Percentiles rank a stretch among this genome's conserved stretches.
Conservation (phyloP, 2,888 invertebrate genomes). For the Clusia tigrina region DNA sequence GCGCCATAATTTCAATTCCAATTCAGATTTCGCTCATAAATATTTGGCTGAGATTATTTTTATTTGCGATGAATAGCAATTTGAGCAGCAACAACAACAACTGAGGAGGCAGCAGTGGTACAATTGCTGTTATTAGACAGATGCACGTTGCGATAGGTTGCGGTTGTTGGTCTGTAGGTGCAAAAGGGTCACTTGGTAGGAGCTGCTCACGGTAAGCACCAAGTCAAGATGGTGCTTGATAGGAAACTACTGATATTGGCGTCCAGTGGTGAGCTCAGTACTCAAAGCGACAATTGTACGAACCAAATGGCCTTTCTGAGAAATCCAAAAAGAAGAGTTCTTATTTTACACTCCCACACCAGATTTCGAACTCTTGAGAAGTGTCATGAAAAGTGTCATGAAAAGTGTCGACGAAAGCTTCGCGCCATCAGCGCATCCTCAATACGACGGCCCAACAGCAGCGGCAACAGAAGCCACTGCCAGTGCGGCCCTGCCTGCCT, state of each 20-base stretch:
- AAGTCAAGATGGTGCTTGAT: constrained; percentile 8
- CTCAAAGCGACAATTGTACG: not conserved
- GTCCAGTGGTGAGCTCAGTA: not conserved
- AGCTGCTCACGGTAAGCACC: not conserved
- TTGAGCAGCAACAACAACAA: not conserved
- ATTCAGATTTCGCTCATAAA: constrained; percentile 43
- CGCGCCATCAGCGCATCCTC: not conserved
- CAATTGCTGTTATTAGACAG: constrained; percentile 5
- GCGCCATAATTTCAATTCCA: constrained; percentile 50
- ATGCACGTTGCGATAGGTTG: constrained; percentile 4
- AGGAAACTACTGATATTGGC: not conserved
- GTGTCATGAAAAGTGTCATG: not conserved
- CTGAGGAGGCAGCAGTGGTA: not conserved
- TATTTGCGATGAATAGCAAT: not conserved
- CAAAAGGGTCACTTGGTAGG: constrained; percentile 9
- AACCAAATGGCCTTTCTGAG: not conserved
- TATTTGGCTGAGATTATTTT: constrained; percentile 7
- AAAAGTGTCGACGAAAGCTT: constrained; percentile 6
- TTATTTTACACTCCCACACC: constrained; percentile 4
- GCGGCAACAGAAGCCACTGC: not conserved
- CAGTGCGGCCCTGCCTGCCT: not conserved
- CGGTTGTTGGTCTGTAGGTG: not conserved
- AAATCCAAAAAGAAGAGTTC: not conserved
- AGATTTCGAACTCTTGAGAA: not conserved
- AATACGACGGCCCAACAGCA: not conserved